A percentile compares a stretch with the other conserved stretches of the same genome.
These are phyloP conservation scores for Drosophila austrosaltans DNA, from an alignment of 2,888 invertebrate genomes.

Conservation along the genomic window DNA sequence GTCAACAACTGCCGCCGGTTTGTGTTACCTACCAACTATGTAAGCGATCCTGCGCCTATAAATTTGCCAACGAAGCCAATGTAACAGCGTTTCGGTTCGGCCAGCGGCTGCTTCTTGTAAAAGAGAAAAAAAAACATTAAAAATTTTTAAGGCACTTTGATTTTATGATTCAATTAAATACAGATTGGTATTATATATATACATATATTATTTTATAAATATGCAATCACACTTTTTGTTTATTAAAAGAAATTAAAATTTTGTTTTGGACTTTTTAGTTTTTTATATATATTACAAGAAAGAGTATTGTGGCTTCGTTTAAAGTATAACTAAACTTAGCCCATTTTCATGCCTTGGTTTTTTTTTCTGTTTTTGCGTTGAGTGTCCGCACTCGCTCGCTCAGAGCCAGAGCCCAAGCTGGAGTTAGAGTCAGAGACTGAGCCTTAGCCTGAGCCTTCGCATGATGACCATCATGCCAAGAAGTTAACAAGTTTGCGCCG, in stretches of 20 bases:
- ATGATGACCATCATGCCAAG: slow-evolving; percentile 77
- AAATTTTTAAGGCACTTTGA: slow-evolving; percentile 19
- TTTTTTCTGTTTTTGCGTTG: slow-evolving; percentile 5
- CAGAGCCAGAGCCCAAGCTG: slow-evolving; percentile 13
- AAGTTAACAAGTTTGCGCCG: slow-evolving; percentile 78
- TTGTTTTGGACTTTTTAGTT: too few species aligned
- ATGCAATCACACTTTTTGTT: neutral
- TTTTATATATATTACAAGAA: neutral
- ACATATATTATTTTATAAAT: neutral
- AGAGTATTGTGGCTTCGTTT: slow-evolving; percentile 22
- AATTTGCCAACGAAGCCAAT: slow-evolving; percentile 67
- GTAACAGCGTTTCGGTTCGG: slow-evolving; percentile 23
- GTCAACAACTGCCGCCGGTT: slow-evolving; percentile 61
- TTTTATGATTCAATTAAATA: slow-evolving; percentile 22
- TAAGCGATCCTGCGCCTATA: slow-evolving; percentile 76
- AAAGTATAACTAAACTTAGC: neutral
- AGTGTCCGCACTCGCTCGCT: slow-evolving; percentile 19
- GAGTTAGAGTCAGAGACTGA: slow-evolving; percentile 6
- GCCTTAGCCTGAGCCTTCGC: slow-evolving; percentile 41
- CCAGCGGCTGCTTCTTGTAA: slow-evolving; percentile 75
- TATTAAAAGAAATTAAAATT: too few species aligned
- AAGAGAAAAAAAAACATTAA: slow-evolving; percentile 23
- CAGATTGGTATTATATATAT: too few species aligned
- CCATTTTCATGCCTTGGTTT: slow-evolving; percentile 48
- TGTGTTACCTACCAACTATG: slow-evolving; percentile 74